Percentiles rank a stretch among this genome's conserved stretches.
Conservation (phyloP, 2,888 invertebrate genomes). For the Belgica antarctica region DNA sequence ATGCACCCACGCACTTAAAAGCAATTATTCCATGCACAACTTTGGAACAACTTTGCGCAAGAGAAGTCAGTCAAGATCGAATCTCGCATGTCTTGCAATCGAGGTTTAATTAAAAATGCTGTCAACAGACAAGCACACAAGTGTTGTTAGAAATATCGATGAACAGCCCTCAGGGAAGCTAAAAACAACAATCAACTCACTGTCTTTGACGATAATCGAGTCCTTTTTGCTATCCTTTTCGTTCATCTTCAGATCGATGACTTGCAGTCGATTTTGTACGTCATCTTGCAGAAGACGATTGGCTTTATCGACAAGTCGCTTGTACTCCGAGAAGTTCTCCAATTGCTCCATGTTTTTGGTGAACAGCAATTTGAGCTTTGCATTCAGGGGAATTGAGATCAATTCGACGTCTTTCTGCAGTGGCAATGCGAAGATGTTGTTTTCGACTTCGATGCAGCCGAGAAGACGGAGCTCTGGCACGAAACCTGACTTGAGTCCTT, state of each 20-base stretch:
- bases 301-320: slow-evolving; percentile 74
- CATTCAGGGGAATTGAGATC: slow-evolving; percentile 79
- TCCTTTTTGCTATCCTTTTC: slow-evolving; percentile 56
- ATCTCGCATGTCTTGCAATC: no score
- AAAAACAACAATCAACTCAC: slow-evolving; percentile 18
- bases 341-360: slow-evolving; percentile 80
- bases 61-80: no score
- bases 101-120: no score
- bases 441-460: slow-evolving; percentile 80
- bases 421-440: slow-evolving; percentile 76
- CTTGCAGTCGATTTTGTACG: slow-evolving; percentile 73
- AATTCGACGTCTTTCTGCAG: slow-evolving; percentile 77
- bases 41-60: no score
- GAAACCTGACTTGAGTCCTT: slow-evolving; percentile 79
- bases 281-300: slow-evolving; percentile 71
- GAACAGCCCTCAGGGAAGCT: no score
- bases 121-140: no score
- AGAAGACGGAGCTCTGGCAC: slow-evolving; percentile 80
- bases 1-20: no score
- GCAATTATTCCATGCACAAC: no score
- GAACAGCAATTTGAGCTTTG: slow-evolving; percentile 78
- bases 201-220: slow-evolving; percentile 19
- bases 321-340: slow-evolving; percentile 71
- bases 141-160: no score
- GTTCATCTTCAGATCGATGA: slow-evolving; percentile 75